phyloP scores from a whole-genome alignment of 2,888 invertebrate species.

The Philhelius pedissequus region DNA sequence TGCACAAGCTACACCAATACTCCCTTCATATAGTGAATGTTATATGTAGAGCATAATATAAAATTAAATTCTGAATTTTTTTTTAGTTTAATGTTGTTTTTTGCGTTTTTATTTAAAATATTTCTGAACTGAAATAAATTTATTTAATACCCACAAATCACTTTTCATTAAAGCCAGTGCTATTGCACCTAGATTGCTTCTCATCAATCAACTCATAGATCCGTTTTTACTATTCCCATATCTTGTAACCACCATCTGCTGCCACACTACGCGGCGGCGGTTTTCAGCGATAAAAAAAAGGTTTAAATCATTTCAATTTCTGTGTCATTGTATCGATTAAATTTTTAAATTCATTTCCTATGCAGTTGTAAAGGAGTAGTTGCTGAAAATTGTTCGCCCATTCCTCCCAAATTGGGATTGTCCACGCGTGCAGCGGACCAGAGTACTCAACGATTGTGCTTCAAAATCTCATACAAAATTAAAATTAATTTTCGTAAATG shows the following conservation, averaged over 20 bases:
- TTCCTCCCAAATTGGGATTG: neutral
- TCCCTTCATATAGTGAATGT: too few relatives aligned
- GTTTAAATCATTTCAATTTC: conserved; percentile 12
- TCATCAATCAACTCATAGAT: conserved; percentile 47
- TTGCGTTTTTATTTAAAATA: neutral
- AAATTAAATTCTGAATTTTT: neutral
- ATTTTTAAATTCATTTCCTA: conserved; percentile 44
- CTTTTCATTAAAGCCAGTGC: conserved; percentile 18
- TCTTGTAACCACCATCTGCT: conserved; percentile 27
- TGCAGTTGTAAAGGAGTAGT: conserved; percentile 14
- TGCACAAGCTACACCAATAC: neutral
- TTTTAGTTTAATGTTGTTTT: neutral
- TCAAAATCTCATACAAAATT: conserved; percentile 53
- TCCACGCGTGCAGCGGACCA: conserved; percentile 9
- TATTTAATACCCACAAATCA: conserved; percentile 34
- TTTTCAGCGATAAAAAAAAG: neutral
- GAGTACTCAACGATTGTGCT: conserved; percentile 4
- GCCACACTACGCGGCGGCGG: neutral
- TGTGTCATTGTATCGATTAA: conserved; percentile 36
- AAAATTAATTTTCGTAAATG: conserved; percentile 56
- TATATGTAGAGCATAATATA: neutral
- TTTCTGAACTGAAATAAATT: conserved; percentile 33
- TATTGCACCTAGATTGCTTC: conserved; percentile 14
- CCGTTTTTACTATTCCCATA: conserved; percentile 9
- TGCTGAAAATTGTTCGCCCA: neutral